Evolutionary conservation across 35 echinoderm and acorn worm species (phyloP), one percentile per base, ranked within the genome.

Genomic region (Acanthaster planci): DNA sequence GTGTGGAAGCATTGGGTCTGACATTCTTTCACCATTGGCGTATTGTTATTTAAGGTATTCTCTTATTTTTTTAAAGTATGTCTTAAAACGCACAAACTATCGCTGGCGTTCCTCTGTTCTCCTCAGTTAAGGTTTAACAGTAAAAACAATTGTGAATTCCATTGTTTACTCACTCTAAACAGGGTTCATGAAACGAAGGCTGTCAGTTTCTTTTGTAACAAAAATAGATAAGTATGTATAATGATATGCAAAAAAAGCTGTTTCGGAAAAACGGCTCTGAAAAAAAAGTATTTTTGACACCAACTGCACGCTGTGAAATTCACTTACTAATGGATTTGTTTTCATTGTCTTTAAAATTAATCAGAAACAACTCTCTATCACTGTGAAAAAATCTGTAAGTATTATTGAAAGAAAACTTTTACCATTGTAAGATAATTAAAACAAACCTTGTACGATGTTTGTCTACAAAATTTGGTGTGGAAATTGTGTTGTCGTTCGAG

Each of bases 351-450:
- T 72, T 72, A 72, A 72, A 72, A 14, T n/a, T 72, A 72, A 72
- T 72, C 64, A 72, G 64, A 72, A 72, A 72, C 64, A 72, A 72
- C 64, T 72, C 64, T 72, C 34, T 72, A 72, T 72, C 64, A 72
- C 23, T 72, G 64, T 72, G 64, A 72, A 72, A 34, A 72, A 36
- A 72, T 31, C 34, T 72, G 64, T 72, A 72, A 72, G 18, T 72
- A 72, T 72, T 72, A 72, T 72, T 72, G 64, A 72, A 72, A 72
- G 64, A 72, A 72, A 72, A 72, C 64, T 72, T 72, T 72, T 72
- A 72, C 64, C 64, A 72, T 72, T 72, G 64, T 72, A 72, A 72
- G 64, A 72, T 72, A 47, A 72, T 31, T 72, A 72, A 72, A 72
- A 59, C 55, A 59, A 47, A 72, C 64, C 64, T 72, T 72, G 64